Evolutionary conservation across 1,140 invertebrate genomes (phyloP).

Genomic region (Bathynomus jamesi): DNA sequence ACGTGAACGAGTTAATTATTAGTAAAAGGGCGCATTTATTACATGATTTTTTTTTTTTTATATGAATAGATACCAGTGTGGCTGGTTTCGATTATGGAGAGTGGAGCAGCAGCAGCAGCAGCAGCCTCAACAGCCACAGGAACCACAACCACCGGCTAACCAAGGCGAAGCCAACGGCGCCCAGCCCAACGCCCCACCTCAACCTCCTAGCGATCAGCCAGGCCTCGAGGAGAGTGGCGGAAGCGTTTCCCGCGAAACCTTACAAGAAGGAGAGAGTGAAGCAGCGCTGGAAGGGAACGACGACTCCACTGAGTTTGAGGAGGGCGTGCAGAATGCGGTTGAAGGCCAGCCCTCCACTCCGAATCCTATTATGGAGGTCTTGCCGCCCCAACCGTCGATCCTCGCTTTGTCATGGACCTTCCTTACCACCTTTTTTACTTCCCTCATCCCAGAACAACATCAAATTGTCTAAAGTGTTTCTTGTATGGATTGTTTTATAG

Average conservation of each 20-base stretch:
- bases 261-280: not conserved
- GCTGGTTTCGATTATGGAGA: not conserved
- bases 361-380: not conserved
- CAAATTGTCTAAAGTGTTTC: slow-evolving; percentile 6
- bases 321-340: too few species aligned
- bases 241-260: not conserved
- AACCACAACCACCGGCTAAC: not conserved
- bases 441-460: slow-evolving; percentile 14
- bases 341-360: not conserved
- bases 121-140: not conserved
- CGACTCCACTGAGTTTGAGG: not conserved
- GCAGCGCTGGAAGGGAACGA: not conserved
- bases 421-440: slow-evolving; percentile 12
- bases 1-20: too few species aligned
- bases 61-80: not conserved
- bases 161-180: not conserved
- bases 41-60: too few species aligned
- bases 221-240: not conserved
- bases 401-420: slow-evolving; percentile 15
- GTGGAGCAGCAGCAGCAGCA: too few species aligned
- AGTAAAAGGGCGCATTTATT: too few species aligned
- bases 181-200: not conserved
- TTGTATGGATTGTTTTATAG: not conserved
- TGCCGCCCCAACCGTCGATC: not conserved
- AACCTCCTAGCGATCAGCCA: too few species aligned